Base-by-base conservation (phyloP, 2,113 vertebrate species). In the Tupaia chinensis region DNA sequence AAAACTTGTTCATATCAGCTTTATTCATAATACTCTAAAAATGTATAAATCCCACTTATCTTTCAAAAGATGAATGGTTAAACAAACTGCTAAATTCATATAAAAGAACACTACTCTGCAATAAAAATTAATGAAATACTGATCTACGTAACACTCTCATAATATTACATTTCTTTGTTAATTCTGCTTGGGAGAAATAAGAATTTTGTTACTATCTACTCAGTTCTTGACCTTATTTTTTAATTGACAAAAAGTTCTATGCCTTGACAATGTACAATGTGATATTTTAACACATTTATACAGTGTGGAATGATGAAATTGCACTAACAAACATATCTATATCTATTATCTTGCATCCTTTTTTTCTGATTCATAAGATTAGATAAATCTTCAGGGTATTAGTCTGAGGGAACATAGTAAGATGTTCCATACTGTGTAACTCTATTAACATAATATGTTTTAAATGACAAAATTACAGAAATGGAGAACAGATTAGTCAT, bases 401-500 rank as follows among this genome's bases (percentile, higher is more conserved):
- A 34, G 77, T 16, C n/a, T 86, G 20, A 72, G 3, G 66, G 6
- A 82, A 79, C 58, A 76, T 53, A 13, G 17, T 13, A 54, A 32
- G 69, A 20, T 34, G 3, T 87, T 72, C 54, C 23, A 70, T 23
- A 61, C 1, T 8, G 72, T 20, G 54, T 73, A 54, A 25, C 19
- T 80, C 29, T 60, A 87, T 25, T 63, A 54, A 80, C 8, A 60
- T 7, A 93, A 11, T 11, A 4, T 78, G n/a, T 29, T 73, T 72
- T 73, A 66, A 77, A 93, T 93, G 29, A 65, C 32, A 91, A 80
- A 80, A 81, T 76, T 69, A 81, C 5, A 76, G 34, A 58, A 87
- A 32, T 12, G 7, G 44, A 72, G 12, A 69, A 72, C 2, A 80
- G n/a, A 60, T 25, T 20, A 66, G 44, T 53, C 3, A 5, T 29